Evolutionary conservation across 2,888 invertebrate genomes (phyloP).

Genomic region (Hipparchia semele): DNA sequence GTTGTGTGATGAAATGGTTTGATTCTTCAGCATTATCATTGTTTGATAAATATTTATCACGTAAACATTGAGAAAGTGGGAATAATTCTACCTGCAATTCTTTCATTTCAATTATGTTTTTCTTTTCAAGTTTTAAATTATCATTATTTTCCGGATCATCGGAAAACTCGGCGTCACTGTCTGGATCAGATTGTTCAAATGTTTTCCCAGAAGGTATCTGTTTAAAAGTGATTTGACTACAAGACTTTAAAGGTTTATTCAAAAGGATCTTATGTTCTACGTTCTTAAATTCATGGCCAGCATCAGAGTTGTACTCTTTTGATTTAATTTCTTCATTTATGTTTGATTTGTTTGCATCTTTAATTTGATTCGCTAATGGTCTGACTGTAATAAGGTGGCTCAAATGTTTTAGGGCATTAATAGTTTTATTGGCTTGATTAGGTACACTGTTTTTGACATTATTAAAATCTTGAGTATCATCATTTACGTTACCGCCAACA

Average conservation of each 20-base stretch:
- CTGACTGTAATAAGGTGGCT: slow-evolving; percentile 64
- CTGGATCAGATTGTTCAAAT: slow-evolving; percentile 24
- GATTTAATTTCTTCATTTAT: slow-evolving; percentile 23
- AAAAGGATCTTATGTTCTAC: slow-evolving; percentile 38
- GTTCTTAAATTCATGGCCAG: slow-evolving; percentile 8
- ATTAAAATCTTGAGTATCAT: slow-evolving; percentile 18
- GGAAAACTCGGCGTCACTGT: slow-evolving; percentile 40
- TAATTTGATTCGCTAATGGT: slow-evolving; percentile 48
- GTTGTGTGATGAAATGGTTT: not conserved
- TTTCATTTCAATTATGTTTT: slow-evolving; percentile 26
- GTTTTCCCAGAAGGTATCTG: not conserved
- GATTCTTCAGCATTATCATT: slow-evolving; percentile 13
- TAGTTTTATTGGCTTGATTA: slow-evolving; percentile 41
- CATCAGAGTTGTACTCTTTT: not conserved
- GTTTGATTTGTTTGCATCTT: slow-evolving; percentile 27
- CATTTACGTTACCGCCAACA: not conserved
- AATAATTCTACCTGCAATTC: slow-evolving; percentile 25
- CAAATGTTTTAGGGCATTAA: slow-evolving; percentile 60
- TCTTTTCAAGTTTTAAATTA: slow-evolving; percentile 27
- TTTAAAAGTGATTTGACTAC: slow-evolving; percentile 9
- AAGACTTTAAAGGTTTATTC: slow-evolving; percentile 47
- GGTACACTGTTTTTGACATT: slow-evolving; percentile 30
- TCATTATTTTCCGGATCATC: slow-evolving; percentile 30
- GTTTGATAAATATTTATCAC: slow-evolving; percentile 13
- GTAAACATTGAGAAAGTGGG: slow-evolving; percentile 6